Evolutionary conservation across 1,140 invertebrate species (phyloP).

Genomic region (Procambarus clarkii): DNA sequence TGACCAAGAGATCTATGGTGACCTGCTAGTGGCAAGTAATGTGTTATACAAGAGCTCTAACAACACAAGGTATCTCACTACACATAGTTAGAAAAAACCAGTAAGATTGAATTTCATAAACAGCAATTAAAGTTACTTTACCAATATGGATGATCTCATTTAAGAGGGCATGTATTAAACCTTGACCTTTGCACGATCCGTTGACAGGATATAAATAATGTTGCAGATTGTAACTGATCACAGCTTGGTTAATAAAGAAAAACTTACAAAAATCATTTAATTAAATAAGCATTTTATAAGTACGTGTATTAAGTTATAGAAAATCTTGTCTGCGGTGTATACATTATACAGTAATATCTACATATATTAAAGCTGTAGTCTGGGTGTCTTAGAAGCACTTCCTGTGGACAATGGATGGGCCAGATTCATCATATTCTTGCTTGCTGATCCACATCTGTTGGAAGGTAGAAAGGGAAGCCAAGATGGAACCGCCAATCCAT

Average conservation of each 20-base stretch:
- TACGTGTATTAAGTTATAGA: conserved; percentile 27
- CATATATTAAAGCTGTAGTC: conserved; percentile 33
- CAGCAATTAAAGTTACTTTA: too few relatives aligned
- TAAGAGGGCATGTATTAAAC: too few relatives aligned
- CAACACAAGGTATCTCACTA: too few relatives aligned
- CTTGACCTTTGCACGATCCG: too few relatives aligned
- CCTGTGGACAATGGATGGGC: conserved; percentile 58
- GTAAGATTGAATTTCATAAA: too few relatives aligned
- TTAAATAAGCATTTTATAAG: conserved; percentile 28
- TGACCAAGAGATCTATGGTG: too few relatives aligned
- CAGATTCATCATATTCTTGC: conserved; percentile 57
- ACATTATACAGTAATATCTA: conserved; percentile 40
- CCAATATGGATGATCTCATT: too few relatives aligned
- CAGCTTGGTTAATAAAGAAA: neutral
- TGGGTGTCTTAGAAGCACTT: conserved; percentile 57
- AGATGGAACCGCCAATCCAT: conserved; percentile 61
- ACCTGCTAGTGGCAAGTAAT: too few relatives aligned
- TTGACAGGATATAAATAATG: too few relatives aligned
- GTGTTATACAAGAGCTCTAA: too few relatives aligned
- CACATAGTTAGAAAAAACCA: too few relatives aligned
- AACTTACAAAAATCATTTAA: neutral
- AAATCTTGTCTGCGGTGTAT: conserved; percentile 14
- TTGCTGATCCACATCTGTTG: conserved; percentile 66
- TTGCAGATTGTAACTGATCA: too few relatives aligned
- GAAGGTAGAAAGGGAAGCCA: conserved; percentile 63